Evolutionary conservation across 2,888 invertebrate genomes (phyloP).

Genomic region (Cosmia pyralina): DNA sequence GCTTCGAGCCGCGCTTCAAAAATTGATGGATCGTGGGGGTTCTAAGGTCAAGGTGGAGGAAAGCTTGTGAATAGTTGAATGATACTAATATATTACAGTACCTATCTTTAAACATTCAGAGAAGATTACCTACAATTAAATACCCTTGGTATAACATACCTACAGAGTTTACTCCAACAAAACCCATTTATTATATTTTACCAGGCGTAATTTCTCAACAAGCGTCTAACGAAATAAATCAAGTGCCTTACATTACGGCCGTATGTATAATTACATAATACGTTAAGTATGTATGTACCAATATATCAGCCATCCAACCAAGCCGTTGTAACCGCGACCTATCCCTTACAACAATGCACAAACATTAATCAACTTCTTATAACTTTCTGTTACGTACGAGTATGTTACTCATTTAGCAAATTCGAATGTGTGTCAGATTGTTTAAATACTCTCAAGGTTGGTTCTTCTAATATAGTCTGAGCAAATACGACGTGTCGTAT

Average conservation of each 20-base stretch:
- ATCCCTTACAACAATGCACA: slow-evolving; percentile 27
- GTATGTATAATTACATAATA: slow-evolving; percentile 25
- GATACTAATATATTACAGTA: too few species aligned
- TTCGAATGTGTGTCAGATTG: not conserved
- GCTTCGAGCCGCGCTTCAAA: too few species aligned
- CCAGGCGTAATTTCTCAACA: slow-evolving; percentile 47
- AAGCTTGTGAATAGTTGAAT: too few species aligned
- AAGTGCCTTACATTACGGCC: slow-evolving; percentile 31
- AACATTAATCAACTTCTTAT: slow-evolving; percentile 41
- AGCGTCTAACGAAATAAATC: slow-evolving; percentile 45
- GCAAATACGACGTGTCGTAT: too few species aligned
- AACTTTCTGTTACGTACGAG: not conserved
- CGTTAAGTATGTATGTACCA: slow-evolving; percentile 14
- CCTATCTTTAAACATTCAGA: not conserved
- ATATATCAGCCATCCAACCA: slow-evolving; percentile 42
- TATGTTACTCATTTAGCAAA: slow-evolving; percentile 17
- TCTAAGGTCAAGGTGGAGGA: too few species aligned
- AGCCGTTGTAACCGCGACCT: slow-evolving; percentile 40
- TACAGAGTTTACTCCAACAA: not conserved
- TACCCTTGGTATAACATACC: not conserved
- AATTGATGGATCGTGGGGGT: too few species aligned
- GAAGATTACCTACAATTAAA: not conserved
- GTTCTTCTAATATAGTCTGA: not conserved
- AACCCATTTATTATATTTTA: slow-evolving; percentile 39
- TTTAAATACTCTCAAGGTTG: slow-evolving; percentile 8